A percentile compares a stretch with the other conserved stretches of the same genome.
phyloP scores from a whole-genome alignment of 2,888 invertebrate genomes.

The Conops quadrifasciatus region DNA sequence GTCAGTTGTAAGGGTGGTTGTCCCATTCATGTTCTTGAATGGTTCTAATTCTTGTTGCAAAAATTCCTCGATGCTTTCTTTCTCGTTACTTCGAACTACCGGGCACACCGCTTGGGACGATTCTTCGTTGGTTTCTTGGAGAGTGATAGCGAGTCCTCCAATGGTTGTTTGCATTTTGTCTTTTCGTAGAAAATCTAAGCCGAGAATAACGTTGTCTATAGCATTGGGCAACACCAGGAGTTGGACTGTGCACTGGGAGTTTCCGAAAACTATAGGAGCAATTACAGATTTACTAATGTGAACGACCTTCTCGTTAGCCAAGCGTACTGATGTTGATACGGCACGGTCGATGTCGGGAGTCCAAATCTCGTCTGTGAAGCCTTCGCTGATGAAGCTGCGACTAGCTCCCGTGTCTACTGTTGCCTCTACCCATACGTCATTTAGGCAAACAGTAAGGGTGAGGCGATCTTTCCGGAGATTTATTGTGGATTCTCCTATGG shows the following conservation, averaged over 20 bases:
- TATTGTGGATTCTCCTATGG: neutral
- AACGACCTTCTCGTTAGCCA: slow-evolving; percentile 1
- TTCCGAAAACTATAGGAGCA: neutral
- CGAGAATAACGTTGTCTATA: slow-evolving; percentile 8
- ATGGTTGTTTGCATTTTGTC: neutral
- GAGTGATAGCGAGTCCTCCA: neutral
- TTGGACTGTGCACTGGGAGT: neutral
- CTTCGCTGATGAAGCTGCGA: slow-evolving; percentile 19
- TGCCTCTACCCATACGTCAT: neutral
- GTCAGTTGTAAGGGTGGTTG: neutral
- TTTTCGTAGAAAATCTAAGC: neutral
- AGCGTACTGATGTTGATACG: neutral
- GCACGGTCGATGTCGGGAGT: neutral
- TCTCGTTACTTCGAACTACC: neutral
- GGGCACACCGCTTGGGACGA: neutral
- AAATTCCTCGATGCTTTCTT: slow-evolving; percentile 8
- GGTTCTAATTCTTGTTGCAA: too few species aligned
- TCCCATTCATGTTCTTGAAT: too few species aligned
- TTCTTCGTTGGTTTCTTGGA: neutral
- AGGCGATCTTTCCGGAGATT: neutral
- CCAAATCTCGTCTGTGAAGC: neutral
- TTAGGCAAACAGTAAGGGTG: neutral
- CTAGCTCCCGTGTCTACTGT: slow-evolving; percentile 22
- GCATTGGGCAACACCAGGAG: slow-evolving; percentile 12
- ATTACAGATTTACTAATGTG: neutral